phyloP scores from a whole-genome alignment of 2,113 vertebrate species.

The Archilochus colubris region DNA sequence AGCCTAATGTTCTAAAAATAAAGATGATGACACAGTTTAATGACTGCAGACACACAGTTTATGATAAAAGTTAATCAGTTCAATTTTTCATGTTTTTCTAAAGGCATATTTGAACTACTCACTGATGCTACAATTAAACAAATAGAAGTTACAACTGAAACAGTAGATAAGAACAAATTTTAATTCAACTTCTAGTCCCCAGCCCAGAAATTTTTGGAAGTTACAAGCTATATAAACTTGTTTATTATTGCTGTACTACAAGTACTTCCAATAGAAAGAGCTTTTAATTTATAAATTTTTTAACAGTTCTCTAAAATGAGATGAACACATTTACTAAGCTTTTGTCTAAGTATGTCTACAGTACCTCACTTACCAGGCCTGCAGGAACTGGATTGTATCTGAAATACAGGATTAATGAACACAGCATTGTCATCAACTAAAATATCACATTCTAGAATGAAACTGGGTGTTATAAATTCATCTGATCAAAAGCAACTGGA shows the following conservation, averaged over 20 bases:
- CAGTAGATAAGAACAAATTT: slow-evolving; percentile 6
- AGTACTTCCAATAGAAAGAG: slow-evolving; percentile 43
- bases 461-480: neutral
- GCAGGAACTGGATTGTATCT: neutral
- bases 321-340: slow-evolving; percentile 1
- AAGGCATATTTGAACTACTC: neutral
- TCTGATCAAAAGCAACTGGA: neutral
- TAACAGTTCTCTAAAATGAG: slow-evolving; percentile 43
- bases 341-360: neutral
- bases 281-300: neutral
- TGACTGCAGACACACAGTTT: neutral
- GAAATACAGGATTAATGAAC: neutral
- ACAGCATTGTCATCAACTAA: neutral
- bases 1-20: neutral
- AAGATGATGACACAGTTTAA: neutral
- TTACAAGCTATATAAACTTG: slow-evolving; percentile 43
- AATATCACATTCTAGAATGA: neutral
- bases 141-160: slow-evolving; percentile 29
- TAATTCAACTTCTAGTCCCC: slow-evolving; percentile 29
- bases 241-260: slow-evolving; percentile 24
- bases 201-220: slow-evolving; percentile 46
- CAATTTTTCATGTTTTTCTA: neutral
- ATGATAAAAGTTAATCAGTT: neutral
- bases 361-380: neutral
- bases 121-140: neutral